A percentile compares a stretch with the other conserved stretches of the same genome.
These are phyloP conservation scores for Beris chalybata DNA, from an alignment of 2,888 invertebrate genomes.

Conservation along the genomic window DNA sequence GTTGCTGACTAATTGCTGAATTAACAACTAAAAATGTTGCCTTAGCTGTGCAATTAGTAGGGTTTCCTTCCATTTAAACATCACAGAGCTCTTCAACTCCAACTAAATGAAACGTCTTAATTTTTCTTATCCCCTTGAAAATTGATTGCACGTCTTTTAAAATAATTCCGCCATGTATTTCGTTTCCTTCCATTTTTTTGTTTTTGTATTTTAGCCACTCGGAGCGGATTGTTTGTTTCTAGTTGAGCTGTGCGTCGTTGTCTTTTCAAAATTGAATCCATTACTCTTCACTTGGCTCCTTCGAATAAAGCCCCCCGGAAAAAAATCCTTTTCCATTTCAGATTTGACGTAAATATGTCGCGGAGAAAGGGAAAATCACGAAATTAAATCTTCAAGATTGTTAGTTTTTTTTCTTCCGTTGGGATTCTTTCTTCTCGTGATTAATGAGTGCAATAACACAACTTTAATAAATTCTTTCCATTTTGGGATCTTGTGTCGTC, in stretches of 20 bases:
- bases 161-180: constrained; percentile 16
- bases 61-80: no score
- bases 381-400: constrained; percentile 25
- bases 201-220: neutral
- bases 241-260: constrained; percentile 12
- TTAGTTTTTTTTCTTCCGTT: constrained; percentile 8
- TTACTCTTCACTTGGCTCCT: constrained; percentile 20
- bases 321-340: constrained; percentile 26
- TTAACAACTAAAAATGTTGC: no score
- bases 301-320: constrained; percentile 1
- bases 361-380: constrained; percentile 13
- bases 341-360: constrained; percentile 27
- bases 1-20: no score
- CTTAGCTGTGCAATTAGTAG: no score
- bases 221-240: neutral
- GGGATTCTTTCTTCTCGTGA: constrained; percentile 22
- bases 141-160: constrained; percentile 24
- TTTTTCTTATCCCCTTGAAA: neutral
- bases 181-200: neutral
- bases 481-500: constrained; percentile 16
- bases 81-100: no score
- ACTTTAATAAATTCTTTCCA: constrained; percentile 31
- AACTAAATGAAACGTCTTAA: no score
- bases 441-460: constrained; percentile 32
- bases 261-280: constrained; percentile 25